Conservation (phyloP, 2,888 invertebrate species). For the Dicranocentrus wangi region DNA sequence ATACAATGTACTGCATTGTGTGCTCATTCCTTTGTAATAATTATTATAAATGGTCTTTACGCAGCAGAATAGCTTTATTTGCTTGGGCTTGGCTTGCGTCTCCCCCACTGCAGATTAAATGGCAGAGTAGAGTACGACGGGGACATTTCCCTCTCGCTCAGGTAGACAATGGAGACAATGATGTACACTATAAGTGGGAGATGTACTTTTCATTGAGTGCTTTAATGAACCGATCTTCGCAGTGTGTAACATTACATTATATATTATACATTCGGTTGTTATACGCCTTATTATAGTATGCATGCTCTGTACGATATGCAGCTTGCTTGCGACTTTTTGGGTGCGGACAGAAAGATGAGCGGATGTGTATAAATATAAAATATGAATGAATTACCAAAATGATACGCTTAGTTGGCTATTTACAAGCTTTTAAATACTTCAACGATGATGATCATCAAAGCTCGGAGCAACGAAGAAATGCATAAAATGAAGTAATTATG, state of each 20-base stretch:
- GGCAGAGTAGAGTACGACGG: neutral
- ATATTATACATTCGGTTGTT: neutral
- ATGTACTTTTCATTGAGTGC: constrained; percentile 28
- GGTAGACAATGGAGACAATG: constrained; percentile 41
- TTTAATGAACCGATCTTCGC: neutral
- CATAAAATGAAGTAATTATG: constrained; percentile 56
- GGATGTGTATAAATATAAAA: constrained; percentile 47
- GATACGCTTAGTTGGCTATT: constrained; percentile 28
- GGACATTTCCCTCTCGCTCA: constrained; percentile 25
- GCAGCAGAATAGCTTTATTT: constrained; percentile 32
- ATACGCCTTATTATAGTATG: neutral
- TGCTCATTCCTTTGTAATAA: neutral
- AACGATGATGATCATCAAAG: constrained; percentile 6
- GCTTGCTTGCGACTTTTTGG: no score
- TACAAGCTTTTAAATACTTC: constrained; percentile 35
- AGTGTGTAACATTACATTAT: neutral
- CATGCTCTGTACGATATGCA: neutral
- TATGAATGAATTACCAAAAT: constrained; percentile 50
- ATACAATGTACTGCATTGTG: constrained; percentile 1
- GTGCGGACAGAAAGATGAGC: constrained; percentile 47
- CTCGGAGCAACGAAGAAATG: constrained; percentile 30
- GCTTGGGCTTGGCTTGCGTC: constrained; percentile 23
- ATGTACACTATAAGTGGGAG: constrained; percentile 36
- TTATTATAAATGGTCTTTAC: constrained; percentile 21
- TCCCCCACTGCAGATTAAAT: neutral